These are phyloP conservation scores for Phengaris arion DNA, from an alignment of 2,888 invertebrate species.

Conservation along the genomic window DNA sequence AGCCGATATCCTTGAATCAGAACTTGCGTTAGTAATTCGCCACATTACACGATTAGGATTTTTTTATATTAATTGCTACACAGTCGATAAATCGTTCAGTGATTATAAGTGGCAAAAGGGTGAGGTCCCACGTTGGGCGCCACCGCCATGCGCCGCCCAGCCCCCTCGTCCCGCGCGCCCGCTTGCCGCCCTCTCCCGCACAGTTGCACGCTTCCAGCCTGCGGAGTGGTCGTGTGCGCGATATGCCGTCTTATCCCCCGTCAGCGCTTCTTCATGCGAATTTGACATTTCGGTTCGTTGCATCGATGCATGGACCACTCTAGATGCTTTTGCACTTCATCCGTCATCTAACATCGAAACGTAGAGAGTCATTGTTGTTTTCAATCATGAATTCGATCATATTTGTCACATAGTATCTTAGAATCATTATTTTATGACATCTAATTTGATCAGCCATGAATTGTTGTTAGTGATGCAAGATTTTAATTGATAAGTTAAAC, in stretches of 20 bases:
- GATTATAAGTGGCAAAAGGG: slow-evolving; percentile 62
- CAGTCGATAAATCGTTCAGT: slow-evolving; percentile 67
- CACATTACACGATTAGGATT: slow-evolving; percentile 30
- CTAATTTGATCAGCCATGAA: slow-evolving; percentile 19
- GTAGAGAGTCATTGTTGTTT: slow-evolving; percentile 45
- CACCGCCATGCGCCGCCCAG: slow-evolving; percentile 52
- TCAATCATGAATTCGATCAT: slow-evolving; percentile 40
- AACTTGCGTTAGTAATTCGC: not conserved
- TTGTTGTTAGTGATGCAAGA: slow-evolving; percentile 16
- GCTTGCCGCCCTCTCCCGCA: slow-evolving; percentile 45
- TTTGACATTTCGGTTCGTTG: slow-evolving; percentile 75
- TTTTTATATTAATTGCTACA: slow-evolving; percentile 39
- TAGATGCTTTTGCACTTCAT: slow-evolving; percentile 74
- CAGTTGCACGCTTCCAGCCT: slow-evolving; percentile 69
- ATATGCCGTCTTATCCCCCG: slow-evolving; percentile 66
- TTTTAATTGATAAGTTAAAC: not conserved
- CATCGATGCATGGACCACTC: slow-evolving; percentile 75
- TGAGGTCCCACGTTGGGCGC: slow-evolving; percentile 57
- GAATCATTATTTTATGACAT: slow-evolving; percentile 43
- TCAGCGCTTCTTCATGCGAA: slow-evolving; percentile 70
- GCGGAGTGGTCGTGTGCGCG: slow-evolving; percentile 67
- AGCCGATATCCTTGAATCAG: not conserved
- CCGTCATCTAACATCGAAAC: slow-evolving; percentile 53
- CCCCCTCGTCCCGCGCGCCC: slow-evolving; percentile 45
- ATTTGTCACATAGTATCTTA: slow-evolving; percentile 43